Evolutionary conservation across 23 tunicate genomes (phyloP).

Genomic region (Ciona savignyi): DNA sequence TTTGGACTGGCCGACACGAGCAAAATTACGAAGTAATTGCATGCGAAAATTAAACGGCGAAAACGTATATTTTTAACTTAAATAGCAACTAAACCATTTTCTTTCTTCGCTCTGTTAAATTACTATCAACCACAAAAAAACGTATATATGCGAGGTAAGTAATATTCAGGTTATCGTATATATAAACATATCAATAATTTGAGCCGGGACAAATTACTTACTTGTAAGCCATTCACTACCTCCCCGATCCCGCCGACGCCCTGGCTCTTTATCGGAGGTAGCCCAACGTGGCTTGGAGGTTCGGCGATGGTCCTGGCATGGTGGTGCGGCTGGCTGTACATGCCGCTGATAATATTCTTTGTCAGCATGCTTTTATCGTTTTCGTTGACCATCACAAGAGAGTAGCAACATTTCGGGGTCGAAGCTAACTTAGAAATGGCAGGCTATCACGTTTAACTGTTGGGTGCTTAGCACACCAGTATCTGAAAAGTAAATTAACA

Average conservation of each 20-base stretch:
- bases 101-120: no score
- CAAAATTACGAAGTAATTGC: no score
- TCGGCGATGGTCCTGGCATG: constrained; percentile 50
- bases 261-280: constrained; percentile 86
- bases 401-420: not conserved
- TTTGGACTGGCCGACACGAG: no score
- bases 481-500: no score
- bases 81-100: no score
- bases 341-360: constrained; percentile 68
- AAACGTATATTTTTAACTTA: no score
- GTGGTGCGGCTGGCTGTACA: constrained; percentile 64
- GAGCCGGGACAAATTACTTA: constrained; percentile 8
- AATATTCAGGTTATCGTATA: no score
- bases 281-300: constrained; percentile 54
- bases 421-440: not conserved
- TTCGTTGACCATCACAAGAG: constrained; percentile 54
- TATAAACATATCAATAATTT: no score
- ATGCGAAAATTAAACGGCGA: no score
- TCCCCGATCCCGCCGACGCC: constrained; percentile 51
- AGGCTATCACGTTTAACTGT: not conserved
- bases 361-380: constrained; percentile 85
- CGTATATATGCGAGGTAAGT: no score
- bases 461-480: not conserved
- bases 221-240: constrained; percentile 60
- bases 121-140: no score